Evolutionary conservation across 2,113 vertebrate species (phyloP).

Genomic region (Tyto alba): DNA sequence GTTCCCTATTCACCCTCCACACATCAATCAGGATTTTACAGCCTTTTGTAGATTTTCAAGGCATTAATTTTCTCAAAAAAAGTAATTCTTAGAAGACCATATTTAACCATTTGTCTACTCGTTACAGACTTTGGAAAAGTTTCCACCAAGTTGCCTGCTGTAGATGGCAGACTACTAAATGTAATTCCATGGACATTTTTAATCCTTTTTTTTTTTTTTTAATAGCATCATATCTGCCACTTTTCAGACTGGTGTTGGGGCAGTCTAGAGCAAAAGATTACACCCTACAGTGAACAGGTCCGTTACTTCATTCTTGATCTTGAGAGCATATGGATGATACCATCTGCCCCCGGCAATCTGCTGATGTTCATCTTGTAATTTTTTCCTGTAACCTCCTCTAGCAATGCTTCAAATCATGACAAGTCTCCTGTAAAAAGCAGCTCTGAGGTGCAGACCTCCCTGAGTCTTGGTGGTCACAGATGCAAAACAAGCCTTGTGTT

Average conservation of each 20-base stretch:
- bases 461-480: not conserved
- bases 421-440: not conserved
- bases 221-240: not conserved
- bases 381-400: not conserved
- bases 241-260: not conserved
- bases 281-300: not conserved
- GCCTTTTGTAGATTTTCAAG: not conserved
- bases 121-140: not conserved
- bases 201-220: not conserved
- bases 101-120: not conserved
- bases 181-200: not conserved
- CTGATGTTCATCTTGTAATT: not conserved
- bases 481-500: not conserved
- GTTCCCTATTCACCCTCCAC: not conserved
- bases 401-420: not conserved
- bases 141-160: not conserved
- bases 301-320: not conserved
- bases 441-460: not conserved
- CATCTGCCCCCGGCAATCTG: not conserved
- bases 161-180: not conserved
- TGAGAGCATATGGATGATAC: not conserved
- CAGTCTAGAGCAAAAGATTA: not conserved
- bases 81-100: not conserved
- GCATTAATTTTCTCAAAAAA: not conserved
- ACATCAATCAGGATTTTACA: not conserved